Evolutionary conservation across 2,888 invertebrate genomes (phyloP), one percentile per base, ranked within the genome.

Genomic region (Drosophila dives): DNA sequence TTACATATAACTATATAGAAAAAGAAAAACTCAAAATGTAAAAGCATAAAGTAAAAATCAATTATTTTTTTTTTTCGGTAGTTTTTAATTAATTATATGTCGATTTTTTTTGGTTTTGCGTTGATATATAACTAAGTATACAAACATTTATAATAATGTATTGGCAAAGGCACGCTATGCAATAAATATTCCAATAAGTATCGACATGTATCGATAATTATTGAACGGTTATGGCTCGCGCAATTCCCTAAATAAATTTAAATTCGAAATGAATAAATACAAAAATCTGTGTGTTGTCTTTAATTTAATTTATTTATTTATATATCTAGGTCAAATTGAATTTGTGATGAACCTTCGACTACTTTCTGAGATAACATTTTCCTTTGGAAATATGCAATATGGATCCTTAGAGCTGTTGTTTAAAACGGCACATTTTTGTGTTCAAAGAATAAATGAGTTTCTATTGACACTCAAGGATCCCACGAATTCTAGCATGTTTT

Each of bases 51-150:
- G 48, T 26, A 54, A 55, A 38, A 55, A 38, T 38, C 17, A 38
- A 54, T 54, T 54, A 36, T 38, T 55, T 55, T 38, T 54, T n/a
- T 53, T 54, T 55, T 55, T 38, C 26, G 36, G 36, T 55, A 55
- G 54, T 11, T 38, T 55, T 55, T 26, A 55, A 38, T 55, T 55
- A 38, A 36, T 11, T 26, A 36, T 54, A 17, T 36, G 38, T 55
- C 12, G 36, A 55, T 2, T 54, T 53, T 54, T 32, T 54, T 55
- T 55, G 54, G 54, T 55, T 55, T 38, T 55, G 54, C 54, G 54
- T 55, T 55, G 54, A 55, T 38, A 26, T 38, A 38, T 55, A 55
- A 38, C 36, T 36, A 55, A 38, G 36, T 12, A 55, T 54, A 36
- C 20, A 34, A 1, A 55, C 7, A 38, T 12, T 26, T 55, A n/a